Percentiles rank a stretch among this genome's conserved stretches.
These are phyloP conservation scores for Dipodomys spectabilis DNA, from an alignment of 2,113 vertebrate genomes.

Conservation along the genomic window DNA sequence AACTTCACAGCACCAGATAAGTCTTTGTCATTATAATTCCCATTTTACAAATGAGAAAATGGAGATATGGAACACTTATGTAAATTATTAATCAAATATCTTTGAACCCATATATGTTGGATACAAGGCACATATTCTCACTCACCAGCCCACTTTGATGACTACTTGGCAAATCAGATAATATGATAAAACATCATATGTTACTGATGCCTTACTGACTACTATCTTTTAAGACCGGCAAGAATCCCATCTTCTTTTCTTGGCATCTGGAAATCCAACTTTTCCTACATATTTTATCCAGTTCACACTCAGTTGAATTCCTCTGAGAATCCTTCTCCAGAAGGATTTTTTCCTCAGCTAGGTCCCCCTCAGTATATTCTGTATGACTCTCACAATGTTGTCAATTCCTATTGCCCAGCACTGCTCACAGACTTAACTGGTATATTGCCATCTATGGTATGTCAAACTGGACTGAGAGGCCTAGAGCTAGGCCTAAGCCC, in stretches of 20 bases:
- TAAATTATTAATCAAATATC: slow-evolving; percentile 30
- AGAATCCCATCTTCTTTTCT: neutral
- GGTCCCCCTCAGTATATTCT: neutral
- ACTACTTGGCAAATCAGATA: neutral
- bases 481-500: neutral
- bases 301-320: neutral
- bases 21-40: neutral
- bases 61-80: neutral
- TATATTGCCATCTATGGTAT: neutral
- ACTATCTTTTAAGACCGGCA: neutral
- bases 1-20: neutral
- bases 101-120: neutral
- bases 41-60: slow-evolving; percentile 8
- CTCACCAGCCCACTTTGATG: neutral
- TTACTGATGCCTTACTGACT: neutral
- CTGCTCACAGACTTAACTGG: neutral
- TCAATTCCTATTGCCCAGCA: neutral
- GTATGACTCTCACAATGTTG: neutral
- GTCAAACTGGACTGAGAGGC: neutral
- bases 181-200: neutral
- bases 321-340: neutral
- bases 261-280: neutral
- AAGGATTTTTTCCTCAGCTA: neutral
- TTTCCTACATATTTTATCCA: neutral
- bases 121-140: neutral